Percentiles rank a stretch among this genome's conserved stretches.
These are phyloP conservation scores for Campoletis raptor DNA, from an alignment of 2,888 invertebrate genomes.

Conservation along the genomic window DNA sequence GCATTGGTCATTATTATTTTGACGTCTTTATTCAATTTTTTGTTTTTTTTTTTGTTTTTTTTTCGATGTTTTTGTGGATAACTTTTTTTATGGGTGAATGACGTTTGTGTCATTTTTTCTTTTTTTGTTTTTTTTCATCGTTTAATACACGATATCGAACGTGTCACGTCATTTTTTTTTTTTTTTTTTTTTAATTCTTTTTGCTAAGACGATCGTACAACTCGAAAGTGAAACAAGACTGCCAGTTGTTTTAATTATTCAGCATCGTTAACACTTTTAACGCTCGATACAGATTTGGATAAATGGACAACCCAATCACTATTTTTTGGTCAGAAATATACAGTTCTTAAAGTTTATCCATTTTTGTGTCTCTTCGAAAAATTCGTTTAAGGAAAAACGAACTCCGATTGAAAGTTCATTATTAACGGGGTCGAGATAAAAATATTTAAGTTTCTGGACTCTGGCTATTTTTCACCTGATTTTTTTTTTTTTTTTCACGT, in stretches of 20 bases:
- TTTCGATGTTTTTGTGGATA: background rate
- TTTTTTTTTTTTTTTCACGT: too few species aligned
- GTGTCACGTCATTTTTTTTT: constrained; percentile 15
- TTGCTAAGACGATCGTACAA: constrained; percentile 67
- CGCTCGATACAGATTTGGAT: constrained; percentile 1
- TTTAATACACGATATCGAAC: background rate
- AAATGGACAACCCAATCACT: constrained; percentile 30
- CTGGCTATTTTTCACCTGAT: too few species aligned
- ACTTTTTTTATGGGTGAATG: background rate
- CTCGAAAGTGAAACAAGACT: constrained; percentile 72
- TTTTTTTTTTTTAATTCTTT: constrained; percentile 35
- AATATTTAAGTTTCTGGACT: too few species aligned
- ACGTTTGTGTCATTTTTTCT: background rate
- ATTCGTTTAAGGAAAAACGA: background rate
- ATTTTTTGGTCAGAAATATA: constrained; percentile 8
- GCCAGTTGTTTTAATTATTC: constrained; percentile 61
- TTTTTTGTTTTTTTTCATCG: constrained; percentile 22
- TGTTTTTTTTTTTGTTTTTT: constrained; percentile 25
- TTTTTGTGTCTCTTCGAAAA: background rate
- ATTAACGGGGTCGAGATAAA: too few species aligned
- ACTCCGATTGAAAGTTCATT: background rate
- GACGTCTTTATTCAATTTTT: background rate
- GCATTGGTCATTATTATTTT: constrained; percentile 57
- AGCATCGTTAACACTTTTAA: constrained; percentile 49
- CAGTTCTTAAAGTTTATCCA: background rate